These are phyloP conservation scores for Emydocephalus ijimae DNA, from an alignment of 2,113 vertebrate species.

Conservation along the genomic window DNA sequence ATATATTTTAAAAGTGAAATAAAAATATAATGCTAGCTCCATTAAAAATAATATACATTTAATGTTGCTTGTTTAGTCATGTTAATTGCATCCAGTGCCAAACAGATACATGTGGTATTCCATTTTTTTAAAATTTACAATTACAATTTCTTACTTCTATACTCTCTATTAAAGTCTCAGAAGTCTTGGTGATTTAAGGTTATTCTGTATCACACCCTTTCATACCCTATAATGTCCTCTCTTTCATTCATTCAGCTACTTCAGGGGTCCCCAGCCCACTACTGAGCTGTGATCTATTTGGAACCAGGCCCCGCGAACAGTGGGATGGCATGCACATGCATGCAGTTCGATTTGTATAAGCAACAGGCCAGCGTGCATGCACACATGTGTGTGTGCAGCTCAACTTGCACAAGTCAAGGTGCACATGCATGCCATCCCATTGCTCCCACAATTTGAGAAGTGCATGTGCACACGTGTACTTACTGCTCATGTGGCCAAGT, in stretches of 20 bases:
- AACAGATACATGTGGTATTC: background rate
- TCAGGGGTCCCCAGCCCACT: background rate
- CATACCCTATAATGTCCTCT: background rate
- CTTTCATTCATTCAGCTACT: background rate
- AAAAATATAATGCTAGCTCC: background rate
- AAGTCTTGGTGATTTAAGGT: background rate
- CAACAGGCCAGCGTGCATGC: no score
- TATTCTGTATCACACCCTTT: background rate
- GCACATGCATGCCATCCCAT: no score
- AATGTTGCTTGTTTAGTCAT: background rate
- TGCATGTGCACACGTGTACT: no score
- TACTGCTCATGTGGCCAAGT: no score
- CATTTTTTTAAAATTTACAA: background rate
- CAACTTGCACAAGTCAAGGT: no score
- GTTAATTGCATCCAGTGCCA: background rate
- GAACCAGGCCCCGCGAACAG: no score
- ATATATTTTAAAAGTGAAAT: background rate
- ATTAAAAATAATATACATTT: conserved; percentile 9
- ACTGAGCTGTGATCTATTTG: no score
- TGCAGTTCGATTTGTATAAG: no score
- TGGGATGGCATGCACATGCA: no score
- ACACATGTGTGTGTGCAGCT: no score
- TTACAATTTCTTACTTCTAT: background rate
- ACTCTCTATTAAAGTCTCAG: background rate
- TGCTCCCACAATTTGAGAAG: no score